Evolutionary conservation across 2,888 invertebrate species (phyloP).

Genomic region (Osedax frankpressi): DNA sequence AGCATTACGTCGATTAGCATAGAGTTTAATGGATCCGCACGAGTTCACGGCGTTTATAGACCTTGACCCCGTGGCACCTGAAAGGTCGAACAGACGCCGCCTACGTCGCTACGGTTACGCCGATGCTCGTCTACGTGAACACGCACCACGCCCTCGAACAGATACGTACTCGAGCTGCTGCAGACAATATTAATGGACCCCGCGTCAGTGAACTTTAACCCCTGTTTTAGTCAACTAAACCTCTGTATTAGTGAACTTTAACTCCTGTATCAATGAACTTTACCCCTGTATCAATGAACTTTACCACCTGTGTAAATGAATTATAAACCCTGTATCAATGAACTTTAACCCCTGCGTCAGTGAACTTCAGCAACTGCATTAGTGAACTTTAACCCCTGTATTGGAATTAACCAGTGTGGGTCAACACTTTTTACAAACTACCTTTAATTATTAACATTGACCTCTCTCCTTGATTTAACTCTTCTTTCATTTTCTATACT

Average conservation of each 20-base stretch:
- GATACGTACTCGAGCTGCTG: constrained; percentile 68
- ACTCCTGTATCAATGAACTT: too few relatives aligned
- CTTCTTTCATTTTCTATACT: too few relatives aligned
- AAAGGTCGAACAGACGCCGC: constrained; percentile 79
- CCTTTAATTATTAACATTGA: too few relatives aligned
- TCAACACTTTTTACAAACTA: too few relatives aligned
- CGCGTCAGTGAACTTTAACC: constrained; percentile 30
- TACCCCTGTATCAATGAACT: too few relatives aligned
- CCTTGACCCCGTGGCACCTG: constrained; percentile 46
- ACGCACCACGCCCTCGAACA: constrained; percentile 87
- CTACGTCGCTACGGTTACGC: constrained; percentile 88
- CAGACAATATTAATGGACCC: constrained; percentile 47
- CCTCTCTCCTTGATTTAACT: too few relatives aligned
- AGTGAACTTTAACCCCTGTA: too few relatives aligned
- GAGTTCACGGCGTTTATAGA: not conserved
- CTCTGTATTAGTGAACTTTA: too few relatives aligned
- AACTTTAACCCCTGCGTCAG: not conserved
- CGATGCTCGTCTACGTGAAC: constrained; percentile 88
- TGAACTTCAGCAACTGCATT: too few relatives aligned
- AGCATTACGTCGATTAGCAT: not conserved
- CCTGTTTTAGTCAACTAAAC: too few relatives aligned
- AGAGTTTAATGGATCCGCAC: not conserved
- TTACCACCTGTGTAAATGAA: constrained; percentile 59
- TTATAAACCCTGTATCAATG: constrained; percentile 40
- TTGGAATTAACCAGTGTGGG: too few relatives aligned